These are phyloP conservation scores for Psephotus haematonotus DNA, from an alignment of 2,113 vertebrate species.

Conservation along the genomic window DNA sequence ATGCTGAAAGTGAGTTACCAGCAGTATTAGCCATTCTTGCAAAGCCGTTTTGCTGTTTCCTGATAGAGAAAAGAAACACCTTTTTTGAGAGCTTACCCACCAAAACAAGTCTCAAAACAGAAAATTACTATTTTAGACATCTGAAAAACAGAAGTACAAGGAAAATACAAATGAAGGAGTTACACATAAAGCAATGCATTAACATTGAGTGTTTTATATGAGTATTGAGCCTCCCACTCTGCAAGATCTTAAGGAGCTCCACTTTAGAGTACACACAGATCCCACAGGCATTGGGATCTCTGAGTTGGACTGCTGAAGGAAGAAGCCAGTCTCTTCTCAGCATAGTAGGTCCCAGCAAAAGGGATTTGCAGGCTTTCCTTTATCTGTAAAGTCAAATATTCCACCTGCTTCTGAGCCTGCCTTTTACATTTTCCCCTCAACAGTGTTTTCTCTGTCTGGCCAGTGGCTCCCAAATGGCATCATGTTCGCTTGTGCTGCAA, in stretches of 20 bases:
- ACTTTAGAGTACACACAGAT: neutral
- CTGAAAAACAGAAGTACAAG: neutral
- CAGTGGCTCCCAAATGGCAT: neutral
- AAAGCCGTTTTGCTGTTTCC: neutral
- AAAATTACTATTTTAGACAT: fast-evolving
- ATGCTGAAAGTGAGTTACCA: neutral
- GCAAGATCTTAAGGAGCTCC: neutral
- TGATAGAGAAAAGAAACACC: neutral
- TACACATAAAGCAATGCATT: neutral
- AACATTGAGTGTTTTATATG: neutral
- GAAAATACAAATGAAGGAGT: neutral
- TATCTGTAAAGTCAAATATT: neutral
- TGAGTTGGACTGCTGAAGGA: neutral
- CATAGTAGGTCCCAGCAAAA: neutral
- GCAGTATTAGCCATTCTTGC: neutral
- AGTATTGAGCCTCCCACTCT: neutral
- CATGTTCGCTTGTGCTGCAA: neutral
- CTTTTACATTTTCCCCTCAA: neutral
- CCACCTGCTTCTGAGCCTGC: neutral
- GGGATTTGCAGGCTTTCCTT: neutral
- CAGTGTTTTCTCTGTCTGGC: neutral
- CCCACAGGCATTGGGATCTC: neutral
- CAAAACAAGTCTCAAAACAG: neutral
- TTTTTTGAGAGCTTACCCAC: neutral
- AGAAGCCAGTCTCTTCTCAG: neutral